Evolutionary conservation across 2,113 vertebrate species (phyloP).

Genomic region (Oreocharis arfaki): DNA sequence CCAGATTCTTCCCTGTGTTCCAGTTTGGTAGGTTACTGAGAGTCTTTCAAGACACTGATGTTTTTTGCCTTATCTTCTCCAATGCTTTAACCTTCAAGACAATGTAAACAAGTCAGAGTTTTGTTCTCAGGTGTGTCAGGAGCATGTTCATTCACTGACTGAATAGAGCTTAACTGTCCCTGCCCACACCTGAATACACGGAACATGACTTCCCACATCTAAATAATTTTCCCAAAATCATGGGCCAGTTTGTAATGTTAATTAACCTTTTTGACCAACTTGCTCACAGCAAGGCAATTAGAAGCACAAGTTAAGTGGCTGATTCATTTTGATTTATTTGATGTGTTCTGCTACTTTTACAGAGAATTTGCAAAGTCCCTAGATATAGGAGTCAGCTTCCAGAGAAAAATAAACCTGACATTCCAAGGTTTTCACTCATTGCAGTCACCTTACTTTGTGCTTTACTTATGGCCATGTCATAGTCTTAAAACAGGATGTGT

Average conservation of each 20-base stretch:
- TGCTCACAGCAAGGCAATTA: background rate
- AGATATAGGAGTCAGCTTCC: background rate
- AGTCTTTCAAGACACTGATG: background rate
- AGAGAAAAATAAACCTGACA: background rate
- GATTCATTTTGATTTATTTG: background rate
- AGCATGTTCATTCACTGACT: background rate
- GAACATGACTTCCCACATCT: background rate
- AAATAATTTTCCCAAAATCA: background rate
- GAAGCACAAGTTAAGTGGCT: background rate
- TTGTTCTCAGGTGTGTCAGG: background rate
- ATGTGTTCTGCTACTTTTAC: background rate
- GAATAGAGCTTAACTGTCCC: background rate
- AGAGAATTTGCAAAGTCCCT: background rate
- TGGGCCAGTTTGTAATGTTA: background rate
- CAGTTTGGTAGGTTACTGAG: background rate
- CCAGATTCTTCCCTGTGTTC: background rate
- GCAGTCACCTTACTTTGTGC: background rate
- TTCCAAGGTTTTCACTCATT: background rate
- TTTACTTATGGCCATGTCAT: background rate
- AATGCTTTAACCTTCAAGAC: background rate
- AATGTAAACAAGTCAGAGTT: background rate
- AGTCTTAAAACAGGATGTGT: background rate
- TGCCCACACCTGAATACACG: background rate
- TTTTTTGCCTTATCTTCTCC: background rate
- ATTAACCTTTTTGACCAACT: background rate